phyloP scores from a whole-genome alignment of 2,113 vertebrate genomes.

The Cynocephalus volans region DNA sequence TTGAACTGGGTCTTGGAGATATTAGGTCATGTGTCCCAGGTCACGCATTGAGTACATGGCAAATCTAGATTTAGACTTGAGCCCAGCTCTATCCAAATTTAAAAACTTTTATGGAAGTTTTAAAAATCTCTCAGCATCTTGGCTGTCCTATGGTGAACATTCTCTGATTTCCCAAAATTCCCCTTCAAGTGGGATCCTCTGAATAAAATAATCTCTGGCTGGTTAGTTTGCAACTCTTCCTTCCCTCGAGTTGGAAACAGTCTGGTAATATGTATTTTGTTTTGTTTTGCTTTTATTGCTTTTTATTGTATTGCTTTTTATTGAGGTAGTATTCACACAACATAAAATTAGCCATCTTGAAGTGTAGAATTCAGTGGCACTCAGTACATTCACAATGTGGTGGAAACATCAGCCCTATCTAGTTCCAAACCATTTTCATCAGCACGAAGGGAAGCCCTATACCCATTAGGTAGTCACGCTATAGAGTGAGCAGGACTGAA shows the following conservation, averaged over 20 bases:
- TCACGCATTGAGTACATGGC: neutral
- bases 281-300: neutral
- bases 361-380: neutral
- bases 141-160: neutral
- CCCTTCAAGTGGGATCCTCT: neutral
- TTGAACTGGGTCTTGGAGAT: neutral
- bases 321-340: neutral
- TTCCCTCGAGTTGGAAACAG: neutral
- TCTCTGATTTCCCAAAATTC: neutral
- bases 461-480: neutral
- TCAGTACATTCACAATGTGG: neutral
- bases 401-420: neutral
- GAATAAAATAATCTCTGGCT: neutral
- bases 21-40: neutral
- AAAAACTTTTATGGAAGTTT: neutral
- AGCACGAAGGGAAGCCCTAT: neutral
- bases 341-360: constrained; percentile 12
- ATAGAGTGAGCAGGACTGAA: too few species aligned
- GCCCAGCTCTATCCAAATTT: neutral
- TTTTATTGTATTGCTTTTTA: neutral
- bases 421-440: constrained; percentile 1
- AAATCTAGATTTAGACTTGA: neutral
- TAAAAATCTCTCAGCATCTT: neutral
- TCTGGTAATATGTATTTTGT: neutral
- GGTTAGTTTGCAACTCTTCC: neutral